Evolutionary conservation across 2,888 invertebrate species (phyloP).

Genomic region (Endotricha flammealis): DNA sequence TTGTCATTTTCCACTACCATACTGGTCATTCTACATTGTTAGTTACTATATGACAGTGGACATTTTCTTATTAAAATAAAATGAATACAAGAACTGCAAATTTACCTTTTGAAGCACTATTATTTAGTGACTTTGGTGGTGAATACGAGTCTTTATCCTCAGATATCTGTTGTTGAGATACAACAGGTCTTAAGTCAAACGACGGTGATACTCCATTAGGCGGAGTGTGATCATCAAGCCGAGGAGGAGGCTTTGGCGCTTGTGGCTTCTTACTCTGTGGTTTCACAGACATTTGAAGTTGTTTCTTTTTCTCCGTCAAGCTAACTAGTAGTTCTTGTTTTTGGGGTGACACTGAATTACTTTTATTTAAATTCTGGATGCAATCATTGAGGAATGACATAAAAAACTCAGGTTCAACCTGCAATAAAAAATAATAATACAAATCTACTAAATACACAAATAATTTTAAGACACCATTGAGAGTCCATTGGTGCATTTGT

Average conservation of each 20-base stretch:
- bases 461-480: background rate
- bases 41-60: too few relatives aligned
- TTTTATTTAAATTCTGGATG: slow-evolving; percentile 77
- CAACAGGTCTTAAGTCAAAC: slow-evolving; percentile 65
- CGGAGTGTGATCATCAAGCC: slow-evolving; percentile 61
- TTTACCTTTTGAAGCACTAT: slow-evolving; percentile 41
- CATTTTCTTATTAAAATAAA: background rate
- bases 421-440: slow-evolving; percentile 17
- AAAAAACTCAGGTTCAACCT: slow-evolving; percentile 85
- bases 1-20: too few relatives aligned
- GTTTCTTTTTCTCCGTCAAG: slow-evolving; percentile 82
- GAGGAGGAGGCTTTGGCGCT: slow-evolving; percentile 65
- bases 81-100: background rate
- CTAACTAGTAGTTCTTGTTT: slow-evolving; percentile 81
- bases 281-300: slow-evolving; percentile 64
- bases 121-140: slow-evolving; percentile 43
- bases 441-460: background rate
- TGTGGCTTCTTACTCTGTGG: slow-evolving; percentile 54
- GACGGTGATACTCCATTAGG: slow-evolving; percentile 70
- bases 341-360: slow-evolving; percentile 56
- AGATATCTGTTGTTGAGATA: slow-evolving; percentile 65
- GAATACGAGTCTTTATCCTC: slow-evolving; percentile 57
- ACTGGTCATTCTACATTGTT: too few relatives aligned
- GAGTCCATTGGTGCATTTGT: too few relatives aligned
- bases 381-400: slow-evolving; percentile 85